These are phyloP conservation scores for Panthera leo DNA, from an alignment of 2,113 vertebrate genomes.

Conservation along the genomic window DNA sequence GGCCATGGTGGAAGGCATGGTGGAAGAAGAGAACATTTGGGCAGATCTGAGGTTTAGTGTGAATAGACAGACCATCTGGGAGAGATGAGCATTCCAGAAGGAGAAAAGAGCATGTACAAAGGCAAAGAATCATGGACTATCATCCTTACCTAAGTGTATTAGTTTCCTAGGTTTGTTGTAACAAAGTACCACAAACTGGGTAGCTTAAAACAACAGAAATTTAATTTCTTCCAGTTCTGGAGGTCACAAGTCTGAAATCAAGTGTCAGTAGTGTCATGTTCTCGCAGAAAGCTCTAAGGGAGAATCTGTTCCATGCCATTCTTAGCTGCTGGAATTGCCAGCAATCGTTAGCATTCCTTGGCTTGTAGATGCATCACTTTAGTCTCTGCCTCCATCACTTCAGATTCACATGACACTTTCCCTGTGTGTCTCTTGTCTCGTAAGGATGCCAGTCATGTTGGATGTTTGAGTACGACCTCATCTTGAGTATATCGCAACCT, in stretches of 20 bases:
- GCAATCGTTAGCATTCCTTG: neutral
- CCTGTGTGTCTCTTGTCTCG: neutral
- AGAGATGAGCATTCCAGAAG: neutral
- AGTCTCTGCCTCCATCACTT: neutral
- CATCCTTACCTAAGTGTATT: neutral
- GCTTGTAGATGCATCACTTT: neutral
- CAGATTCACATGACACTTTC: neutral
- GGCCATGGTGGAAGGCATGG: neutral
- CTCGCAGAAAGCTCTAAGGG: neutral
- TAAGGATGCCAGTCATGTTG: neutral
- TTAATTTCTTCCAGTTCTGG: neutral
- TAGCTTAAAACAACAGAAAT: neutral
- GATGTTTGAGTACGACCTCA: neutral
- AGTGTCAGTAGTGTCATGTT: neutral
- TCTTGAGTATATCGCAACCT: neutral
- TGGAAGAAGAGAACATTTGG: neutral
- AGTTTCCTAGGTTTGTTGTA: neutral
- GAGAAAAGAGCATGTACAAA: constrained; percentile 16
- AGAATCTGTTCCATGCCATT: constrained; percentile 9
- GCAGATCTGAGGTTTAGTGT: neutral
- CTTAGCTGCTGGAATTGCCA: neutral
- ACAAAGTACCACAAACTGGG: neutral
- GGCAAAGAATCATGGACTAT: neutral
- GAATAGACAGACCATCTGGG: neutral
- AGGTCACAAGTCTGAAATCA: neutral